Evolutionary conservation across 2,888 invertebrate genomes (phyloP).

Genomic region (Trichogramma dendrolimi): DNA sequence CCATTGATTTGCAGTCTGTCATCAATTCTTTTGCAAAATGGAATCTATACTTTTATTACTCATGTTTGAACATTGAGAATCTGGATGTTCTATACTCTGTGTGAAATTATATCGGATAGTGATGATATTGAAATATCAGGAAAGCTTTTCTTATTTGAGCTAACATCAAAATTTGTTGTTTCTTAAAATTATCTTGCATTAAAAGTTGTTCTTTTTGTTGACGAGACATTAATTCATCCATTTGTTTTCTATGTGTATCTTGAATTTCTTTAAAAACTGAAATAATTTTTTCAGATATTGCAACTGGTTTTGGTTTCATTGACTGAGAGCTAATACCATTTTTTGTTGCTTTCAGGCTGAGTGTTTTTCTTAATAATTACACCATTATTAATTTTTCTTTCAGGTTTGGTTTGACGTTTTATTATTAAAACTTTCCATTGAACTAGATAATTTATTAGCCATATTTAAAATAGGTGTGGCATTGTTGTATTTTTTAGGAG

Average conservation of each 20-base stretch:
- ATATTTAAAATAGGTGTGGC: constrained; percentile 20
- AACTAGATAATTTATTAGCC: constrained; percentile 36
- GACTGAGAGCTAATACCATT: constrained; percentile 4
- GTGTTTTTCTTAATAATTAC: constrained; percentile 17
- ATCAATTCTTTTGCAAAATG: neutral
- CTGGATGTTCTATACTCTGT: constrained; percentile 25
- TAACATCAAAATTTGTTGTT: constrained; percentile 61
- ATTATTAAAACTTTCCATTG: constrained; percentile 33
- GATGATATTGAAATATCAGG: constrained; percentile 37
- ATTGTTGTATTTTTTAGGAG: constrained; percentile 17
- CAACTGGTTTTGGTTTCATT: constrained; percentile 18
- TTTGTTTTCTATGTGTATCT: constrained; percentile 63
- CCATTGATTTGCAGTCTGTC: constrained; percentile 24
- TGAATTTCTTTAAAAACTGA: constrained; percentile 54
- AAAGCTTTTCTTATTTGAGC: constrained; percentile 50
- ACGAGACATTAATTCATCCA: constrained; percentile 60
- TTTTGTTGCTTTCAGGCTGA: constrained; percentile 9
- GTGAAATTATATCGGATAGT: constrained; percentile 23
- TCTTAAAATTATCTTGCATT: constrained; percentile 63
- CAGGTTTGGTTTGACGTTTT: constrained; percentile 19
- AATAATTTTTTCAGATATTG: constrained; percentile 43
- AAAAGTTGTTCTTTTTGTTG: constrained; percentile 63
- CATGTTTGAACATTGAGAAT: constrained; percentile 10
- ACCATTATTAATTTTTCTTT: constrained; percentile 17
- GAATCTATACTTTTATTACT: neutral